Base-by-base conservation (phyloP, 2,797 vertebrate genomes). In the Centropyge bicolor region DNA sequence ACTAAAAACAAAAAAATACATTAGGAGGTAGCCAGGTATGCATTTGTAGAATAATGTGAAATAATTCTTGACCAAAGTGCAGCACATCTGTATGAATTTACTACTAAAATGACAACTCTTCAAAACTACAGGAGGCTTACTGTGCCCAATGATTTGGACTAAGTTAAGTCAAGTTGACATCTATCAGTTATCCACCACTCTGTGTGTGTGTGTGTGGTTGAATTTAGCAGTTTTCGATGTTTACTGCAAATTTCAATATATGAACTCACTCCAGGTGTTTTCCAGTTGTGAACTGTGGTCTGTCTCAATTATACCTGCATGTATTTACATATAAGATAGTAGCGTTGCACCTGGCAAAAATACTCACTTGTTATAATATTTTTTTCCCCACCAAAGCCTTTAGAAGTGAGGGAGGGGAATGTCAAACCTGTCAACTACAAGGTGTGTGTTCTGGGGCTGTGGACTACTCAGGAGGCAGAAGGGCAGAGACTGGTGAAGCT, bases 381-480 rank as follows among this genome's bases (percentile, higher is more conserved):
- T 14, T 72, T 38, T 6, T 36, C 36, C 36, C 4, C 14, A 52
- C 12, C 36, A 84, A 78, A 96, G 96, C 96, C 96, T 0, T 75
- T 96, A 64, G 96, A 96, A 78, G 89, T 96, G 59, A 90, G 94
- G 63, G 96, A 96, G 82, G 86, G 70, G 1, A 89, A 80, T 1
- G 9, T 88, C 14, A 95, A 93, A 51, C 2, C 82, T 1, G 81
- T 72, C 16, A 40, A 88, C 20, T 67, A 88, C 81, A 96, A 96
- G 86, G 95, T 90, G 65, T 91, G 91, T 24, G 85, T 93, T 48
- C 82, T 96, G 89, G 96, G 96, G 0, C 80, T 96, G 77, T 96
- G 95, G 96, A 90, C 86, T 0, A 54, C 88, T 0, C 41, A 90
- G 43, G 70, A 93, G 22, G 59, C 57, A 2, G 61, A 88, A 76